Conservation (phyloP, 2,888 invertebrate species). For the Megalurothrips usitatus region DNA sequence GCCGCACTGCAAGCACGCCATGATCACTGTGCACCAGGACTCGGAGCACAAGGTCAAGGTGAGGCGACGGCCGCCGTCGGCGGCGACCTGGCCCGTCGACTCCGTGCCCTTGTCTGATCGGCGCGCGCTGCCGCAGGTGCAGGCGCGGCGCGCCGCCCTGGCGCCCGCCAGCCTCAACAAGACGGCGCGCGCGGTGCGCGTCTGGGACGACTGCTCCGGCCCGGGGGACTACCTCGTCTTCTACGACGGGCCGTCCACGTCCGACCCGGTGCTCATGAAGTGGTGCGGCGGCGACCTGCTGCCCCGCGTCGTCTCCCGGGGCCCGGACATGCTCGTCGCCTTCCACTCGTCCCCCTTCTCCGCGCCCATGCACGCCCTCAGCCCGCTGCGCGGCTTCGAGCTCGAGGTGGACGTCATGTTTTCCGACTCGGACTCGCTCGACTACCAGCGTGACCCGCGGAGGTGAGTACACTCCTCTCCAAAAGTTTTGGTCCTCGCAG, state of each 20-base stretch:
- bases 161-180: conserved; percentile 58
- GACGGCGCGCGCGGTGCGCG: conserved; percentile 65
- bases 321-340: conserved; percentile 80
- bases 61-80: conserved; percentile 47
- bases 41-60: conserved; percentile 60
- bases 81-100: conserved; percentile 46
- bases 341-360: conserved; percentile 82
- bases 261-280: conserved; percentile 77
- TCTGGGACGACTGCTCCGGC: conserved; percentile 79
- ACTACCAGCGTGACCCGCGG: conserved; percentile 62
- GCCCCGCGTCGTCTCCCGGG: conserved; percentile 69
- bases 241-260: conserved; percentile 76
- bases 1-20: conserved; percentile 84
- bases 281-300: conserved; percentile 86
- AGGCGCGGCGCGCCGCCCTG: conserved; percentile 37
- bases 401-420: conserved; percentile 83
- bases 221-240: conserved; percentile 73
- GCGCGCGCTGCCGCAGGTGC: conserved; percentile 29
- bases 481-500: background rate
- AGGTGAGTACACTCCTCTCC: conserved; percentile 40
- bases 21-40: conserved; percentile 79
- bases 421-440: conserved; percentile 79
- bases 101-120: background rate
- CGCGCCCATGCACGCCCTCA: conserved; percentile 65
- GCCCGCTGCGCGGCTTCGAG: conserved; percentile 71